Base-by-base conservation (phyloP, 1,140 invertebrate species). In the Harpegnathos saltator region DNA sequence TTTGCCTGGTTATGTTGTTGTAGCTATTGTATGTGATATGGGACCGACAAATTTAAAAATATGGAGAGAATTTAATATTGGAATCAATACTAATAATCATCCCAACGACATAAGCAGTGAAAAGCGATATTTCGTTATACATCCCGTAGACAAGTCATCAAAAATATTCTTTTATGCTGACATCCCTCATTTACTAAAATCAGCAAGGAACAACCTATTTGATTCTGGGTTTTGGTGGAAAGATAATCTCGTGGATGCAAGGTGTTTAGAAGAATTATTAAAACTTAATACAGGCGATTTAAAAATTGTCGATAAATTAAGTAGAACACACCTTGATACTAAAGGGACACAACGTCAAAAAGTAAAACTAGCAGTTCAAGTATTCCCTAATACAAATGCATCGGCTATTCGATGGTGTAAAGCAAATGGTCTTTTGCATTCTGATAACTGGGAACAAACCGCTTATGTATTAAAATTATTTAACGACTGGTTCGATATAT, bases 121-220 rank as follows among this genome's bases (percentile, higher is more conserved):
- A 17, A 68, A 68, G 17, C 65, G 50, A 12, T 19, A 17, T 26
- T 68, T 24, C 11, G 50, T 68, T 68, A 11, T 15, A 15, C 65
- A 68, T 68, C 65, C 65, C 3, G 14, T 1, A 24, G 19, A 68
- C 14, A 68, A 24, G 7, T 68, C 65, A 0, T 7, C 50, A 9
- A 68, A 68, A 50, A 68, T 26, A 5, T 68, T 68, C 26, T 68
- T 68, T 9, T 68, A 26, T 15, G 65, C 44, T 3, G 44, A 68
- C 15, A 19, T 26, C 26, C 65, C 44, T 7, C 65, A 68, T 50
- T 68, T 68, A 12, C 1, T 68, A 68, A 68, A 68, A 26, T n/a
- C 17, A 9, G 65, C 65, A 17, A 68, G 44, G 2, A 68, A 68
- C 15, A 68, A 68, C 17, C 50, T 68, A 24, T 50, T 68, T 3